These are phyloP conservation scores for Epinotia bilunana DNA, from an alignment of 2,888 invertebrate genomes.

Conservation along the genomic window DNA sequence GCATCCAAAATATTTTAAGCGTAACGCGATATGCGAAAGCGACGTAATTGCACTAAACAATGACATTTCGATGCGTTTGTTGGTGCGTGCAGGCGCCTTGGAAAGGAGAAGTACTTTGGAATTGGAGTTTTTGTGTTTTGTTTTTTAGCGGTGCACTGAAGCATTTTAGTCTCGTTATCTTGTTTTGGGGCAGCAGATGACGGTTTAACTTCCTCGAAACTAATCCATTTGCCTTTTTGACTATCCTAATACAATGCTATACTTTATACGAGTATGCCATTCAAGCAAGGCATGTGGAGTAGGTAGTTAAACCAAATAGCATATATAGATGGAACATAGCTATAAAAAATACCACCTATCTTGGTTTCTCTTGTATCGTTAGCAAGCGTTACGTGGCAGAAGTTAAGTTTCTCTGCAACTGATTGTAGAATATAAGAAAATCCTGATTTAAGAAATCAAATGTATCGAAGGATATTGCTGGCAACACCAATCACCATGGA, in stretches of 20 bases:
- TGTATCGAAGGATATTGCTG: slow-evolving; percentile 18
- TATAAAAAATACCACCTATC: too few relatives aligned
- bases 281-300: too few relatives aligned
- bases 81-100: slow-evolving; percentile 53
- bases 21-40: slow-evolving; percentile 61
- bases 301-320: too few relatives aligned
- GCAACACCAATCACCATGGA: slow-evolving; percentile 25
- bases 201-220: not conserved
- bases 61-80: slow-evolving; percentile 58
- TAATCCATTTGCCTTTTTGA: not conserved
- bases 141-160: slow-evolving; percentile 14
- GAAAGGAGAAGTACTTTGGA: slow-evolving; percentile 21
- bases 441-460: not conserved
- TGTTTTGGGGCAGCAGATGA: not conserved
- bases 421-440: not conserved
- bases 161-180: slow-evolving; percentile 1
- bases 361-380: too few relatives aligned
- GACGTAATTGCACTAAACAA: slow-evolving; percentile 77
- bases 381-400: too few relatives aligned
- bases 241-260: not conserved
- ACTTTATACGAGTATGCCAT: too few relatives aligned
- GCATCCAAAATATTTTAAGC: slow-evolving; percentile 66
- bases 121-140: not conserved
- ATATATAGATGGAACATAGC: too few relatives aligned
- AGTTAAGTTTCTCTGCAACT: too few relatives aligned